These are phyloP conservation scores for Germaria angustata DNA, from an alignment of 2,888 invertebrate species.

Conservation along the genomic window DNA sequence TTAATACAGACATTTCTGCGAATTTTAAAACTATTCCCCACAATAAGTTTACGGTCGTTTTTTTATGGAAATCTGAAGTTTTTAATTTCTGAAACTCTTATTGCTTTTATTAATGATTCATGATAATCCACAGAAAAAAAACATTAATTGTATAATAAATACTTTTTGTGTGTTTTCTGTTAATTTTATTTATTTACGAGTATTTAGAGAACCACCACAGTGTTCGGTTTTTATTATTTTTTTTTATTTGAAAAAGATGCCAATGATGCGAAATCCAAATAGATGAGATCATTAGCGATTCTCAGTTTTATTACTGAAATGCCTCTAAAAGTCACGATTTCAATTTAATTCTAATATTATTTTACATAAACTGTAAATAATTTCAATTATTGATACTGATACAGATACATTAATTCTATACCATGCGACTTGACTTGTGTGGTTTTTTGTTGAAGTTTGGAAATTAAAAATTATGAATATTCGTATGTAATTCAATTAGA, in stretches of 20 bases:
- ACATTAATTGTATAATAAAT: slow-evolving; percentile 24
- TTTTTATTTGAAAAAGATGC: background rate
- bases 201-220: slow-evolving; percentile 5
- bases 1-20: background rate
- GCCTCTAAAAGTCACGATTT: slow-evolving; percentile 46
- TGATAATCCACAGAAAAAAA: background rate
- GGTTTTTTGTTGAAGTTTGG: no score
- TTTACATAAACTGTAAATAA: background rate
- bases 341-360: slow-evolving; percentile 16
- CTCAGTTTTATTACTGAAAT: slow-evolving; percentile 8
- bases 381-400: no score
- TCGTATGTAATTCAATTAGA: no score
- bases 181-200: slow-evolving; percentile 7
- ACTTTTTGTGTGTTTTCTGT: background rate
- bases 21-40: background rate
- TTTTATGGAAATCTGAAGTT: background rate
- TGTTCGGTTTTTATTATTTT: slow-evolving; percentile 16
- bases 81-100: background rate
- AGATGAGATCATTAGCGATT: slow-evolving; percentile 47
- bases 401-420: no score
- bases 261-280: background rate
- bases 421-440: no score
- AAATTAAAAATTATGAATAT: no score
- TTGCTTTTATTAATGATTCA: slow-evolving; percentile 23
- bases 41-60: background rate